Base-by-base conservation (phyloP, 2,113 vertebrate species). In the Lophotis ruficrista region DNA sequence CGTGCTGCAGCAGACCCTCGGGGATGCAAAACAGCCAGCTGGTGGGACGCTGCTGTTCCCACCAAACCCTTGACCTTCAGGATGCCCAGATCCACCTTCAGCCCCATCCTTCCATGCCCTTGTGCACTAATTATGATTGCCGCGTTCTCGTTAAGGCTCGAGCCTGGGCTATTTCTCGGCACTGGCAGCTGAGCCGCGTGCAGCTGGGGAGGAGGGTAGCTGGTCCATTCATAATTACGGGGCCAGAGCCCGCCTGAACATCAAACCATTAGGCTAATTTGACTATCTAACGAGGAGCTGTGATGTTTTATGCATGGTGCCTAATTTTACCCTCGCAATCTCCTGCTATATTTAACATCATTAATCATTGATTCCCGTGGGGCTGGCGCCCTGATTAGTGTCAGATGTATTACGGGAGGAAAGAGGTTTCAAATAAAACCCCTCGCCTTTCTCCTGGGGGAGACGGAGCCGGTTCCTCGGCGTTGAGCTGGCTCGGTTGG, bases 301-400 rank as follows among this genome's bases (percentile, higher is more conserved):
- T 72, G 96, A 98, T 98, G 98, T 98, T 98, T 98, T 98, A 98
- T 98, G 97, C 98, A 98, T 98, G 96, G 96, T 0, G 14, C 97
- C 98, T 98, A 85, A 98, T 98, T 98, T 96, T 90, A 96, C 96
- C 96, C 97, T 30, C 30, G 89, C 97, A 92, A 96, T 90, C 97
- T 97, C 91, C 84, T 94, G 97, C 97, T 98, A 98, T 98, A 98
- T 98, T 98, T 98, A 98, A 98, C 98, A 95, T 94, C 92, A 97
- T 98, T 98, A 98, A 98, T 98, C 98, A 98, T 48, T 88, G 94
- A 96, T 96, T 98, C 97, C 97, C 93, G 14, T 89, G 95, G 97
- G 97, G 91, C 87, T 25, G 89, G 90, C 92, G 94, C 97, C 96
- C 96, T 98, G 98, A 98, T 98, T 98, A 95, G 97, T 62, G 94